Conservation (phyloP, 2,888 invertebrate species). For the Halocaridina rubra region DNA sequence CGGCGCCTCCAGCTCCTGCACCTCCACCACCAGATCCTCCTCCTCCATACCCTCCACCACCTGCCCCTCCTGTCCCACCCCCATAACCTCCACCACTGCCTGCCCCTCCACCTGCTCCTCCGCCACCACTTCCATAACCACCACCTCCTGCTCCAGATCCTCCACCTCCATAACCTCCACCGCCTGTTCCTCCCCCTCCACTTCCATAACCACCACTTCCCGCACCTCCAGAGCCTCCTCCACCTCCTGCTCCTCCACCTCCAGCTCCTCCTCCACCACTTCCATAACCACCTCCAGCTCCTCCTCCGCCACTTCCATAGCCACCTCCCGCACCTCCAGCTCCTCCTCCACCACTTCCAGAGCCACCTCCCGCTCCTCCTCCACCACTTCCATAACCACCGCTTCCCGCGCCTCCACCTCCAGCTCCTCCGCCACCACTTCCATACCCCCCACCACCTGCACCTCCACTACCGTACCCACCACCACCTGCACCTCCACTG, state of each 20-base stretch:
- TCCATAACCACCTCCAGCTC: neutral
- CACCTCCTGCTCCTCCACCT: neutral
- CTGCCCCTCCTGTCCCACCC: neutral
- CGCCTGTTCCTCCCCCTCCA: neutral
- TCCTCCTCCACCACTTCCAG: neutral
- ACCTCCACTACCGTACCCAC: neutral
- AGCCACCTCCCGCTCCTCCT: neutral
- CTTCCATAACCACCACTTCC: no score
- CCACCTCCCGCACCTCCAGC: neutral
- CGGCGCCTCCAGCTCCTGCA: neutral
- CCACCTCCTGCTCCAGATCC: neutral
- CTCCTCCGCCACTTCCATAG: neutral
- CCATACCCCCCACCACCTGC: neutral
- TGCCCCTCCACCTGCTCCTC: neutral
- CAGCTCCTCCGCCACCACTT: neutral
- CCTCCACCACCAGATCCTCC: neutral
- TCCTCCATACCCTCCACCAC: neutral
- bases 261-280: neutral
- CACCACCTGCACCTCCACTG: neutral
- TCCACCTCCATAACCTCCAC: neutral
- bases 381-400: neutral
- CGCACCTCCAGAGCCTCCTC: slow-evolving; percentile 9
- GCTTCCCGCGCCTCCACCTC: neutral
- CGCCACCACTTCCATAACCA: neutral
- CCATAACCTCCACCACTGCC: neutral